Evolutionary conservation across 2,888 invertebrate genomes (phyloP), one percentile per base, ranked within the genome.

Genomic region (Antheraea yamamai): DNA sequence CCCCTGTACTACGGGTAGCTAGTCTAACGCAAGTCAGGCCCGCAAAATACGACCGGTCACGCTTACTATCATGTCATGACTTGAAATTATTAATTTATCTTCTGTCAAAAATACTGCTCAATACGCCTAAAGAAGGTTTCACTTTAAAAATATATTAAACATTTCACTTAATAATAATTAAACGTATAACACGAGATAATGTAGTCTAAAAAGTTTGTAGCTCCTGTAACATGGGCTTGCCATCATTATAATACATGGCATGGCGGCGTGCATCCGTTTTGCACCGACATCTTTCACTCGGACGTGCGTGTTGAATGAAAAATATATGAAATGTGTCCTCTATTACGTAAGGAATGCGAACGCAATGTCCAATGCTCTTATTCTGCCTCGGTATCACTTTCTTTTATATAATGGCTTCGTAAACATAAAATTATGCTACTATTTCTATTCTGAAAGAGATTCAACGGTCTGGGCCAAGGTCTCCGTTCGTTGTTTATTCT

Each of bases 221-320:
- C 72, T 73, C 73, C 66, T 72, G 61, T 73, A 35, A 70, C 77
- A 76, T 70, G 75, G 77, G 77, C 80, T 79, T 76, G 78, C 77
- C 47, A 75, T 75, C 76, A 85, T 87, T 77, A 72, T 71, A 78
- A 77, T 77, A 70, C 82, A 82, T 72, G 72, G 81, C 88, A 90
- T 89, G 91, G 80, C 77, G 71, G 4, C 78, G 74, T 76, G 91
- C 90, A 93, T 94, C 93, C 94, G 94, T 92, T 91, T 91, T 89
- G 88, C 85, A 82, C 83, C 85, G 82, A 90, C 92, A 93, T 94
- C 94, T 94, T 94, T 94, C 94, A 94, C 94, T 92, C 77, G 85
- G 55, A 51, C 61, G 47, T 61, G 73, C 76, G 72, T 20, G 64
- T 72, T 73, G 94, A 91, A 94, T 94, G 79, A 84, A 83, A 85